These are phyloP conservation scores for Nomada ruficornis DNA, from an alignment of 2,888 invertebrate genomes.

Conservation along the genomic window DNA sequence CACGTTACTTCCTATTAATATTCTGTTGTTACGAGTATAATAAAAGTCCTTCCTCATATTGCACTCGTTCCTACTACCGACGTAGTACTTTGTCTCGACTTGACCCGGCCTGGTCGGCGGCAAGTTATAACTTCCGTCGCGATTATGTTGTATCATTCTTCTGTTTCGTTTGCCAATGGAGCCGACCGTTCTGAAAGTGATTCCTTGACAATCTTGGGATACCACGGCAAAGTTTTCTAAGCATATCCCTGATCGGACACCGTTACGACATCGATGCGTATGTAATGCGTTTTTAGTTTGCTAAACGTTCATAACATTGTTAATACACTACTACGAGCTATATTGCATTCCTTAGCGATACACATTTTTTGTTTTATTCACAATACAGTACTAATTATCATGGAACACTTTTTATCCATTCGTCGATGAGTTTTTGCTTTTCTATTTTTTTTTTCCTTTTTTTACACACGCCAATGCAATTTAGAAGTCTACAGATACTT, in stretches of 20 bases:
- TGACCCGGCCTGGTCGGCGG: conserved; percentile 75
- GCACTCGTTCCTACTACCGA: conserved; percentile 78
- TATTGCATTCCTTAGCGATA: conserved; percentile 59
- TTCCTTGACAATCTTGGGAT: conserved; percentile 74
- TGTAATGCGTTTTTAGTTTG: conserved; percentile 48
- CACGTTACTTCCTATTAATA: conserved; percentile 80
- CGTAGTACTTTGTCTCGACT: conserved; percentile 78
- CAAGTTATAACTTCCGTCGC: conserved; percentile 81
- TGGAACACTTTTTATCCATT: conserved; percentile 21
- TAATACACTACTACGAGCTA: conserved; percentile 62
- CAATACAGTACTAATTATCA: conserved; percentile 31
- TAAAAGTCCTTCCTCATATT: conserved; percentile 80
- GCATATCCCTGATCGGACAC: conserved; percentile 46
- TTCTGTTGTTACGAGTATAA: conserved; percentile 80
- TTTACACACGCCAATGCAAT: conserved; percentile 20
- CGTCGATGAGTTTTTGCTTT: conserved; percentile 19
- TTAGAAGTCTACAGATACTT: conserved; percentile 4
- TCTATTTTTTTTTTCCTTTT: too few species aligned
- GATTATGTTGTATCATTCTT: conserved; percentile 78
- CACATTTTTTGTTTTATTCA: conserved; percentile 46
- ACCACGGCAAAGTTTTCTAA: conserved; percentile 38
- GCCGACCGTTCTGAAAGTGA: conserved; percentile 83
- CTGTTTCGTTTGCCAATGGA: conserved; percentile 82
- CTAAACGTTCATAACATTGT: conserved; percentile 56
- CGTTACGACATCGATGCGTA: conserved; percentile 54